Conservation (phyloP, 2,113 vertebrate genomes). For the human (Homo sapiens) region GRCh38 chr11:125928501-125929000, state of each 20-base stretch:
- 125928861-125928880: not conserved
- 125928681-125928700: not conserved
- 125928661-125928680: not conserved
- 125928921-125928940: not conserved
- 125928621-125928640: not conserved
- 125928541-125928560: not conserved
- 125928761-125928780: slow-evolving; percentile 1
- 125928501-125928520: not conserved
- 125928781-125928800: not conserved
- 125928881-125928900: not conserved
- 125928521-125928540: not conserved
- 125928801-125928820: slow-evolving; percentile 51
- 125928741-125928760: not conserved
- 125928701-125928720: not conserved
- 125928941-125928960: not conserved
- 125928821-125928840: slow-evolving; percentile 2
- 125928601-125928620: not conserved
- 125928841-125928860: not conserved
- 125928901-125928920: not conserved
- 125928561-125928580: not conserved
- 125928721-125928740: not conserved
- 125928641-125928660: not conserved
- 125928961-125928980: not conserved
- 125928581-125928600: not conserved
- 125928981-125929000: not conserved